Conservation (phyloP, 2,888 invertebrate genomes). For the Plusia festucae region DNA sequence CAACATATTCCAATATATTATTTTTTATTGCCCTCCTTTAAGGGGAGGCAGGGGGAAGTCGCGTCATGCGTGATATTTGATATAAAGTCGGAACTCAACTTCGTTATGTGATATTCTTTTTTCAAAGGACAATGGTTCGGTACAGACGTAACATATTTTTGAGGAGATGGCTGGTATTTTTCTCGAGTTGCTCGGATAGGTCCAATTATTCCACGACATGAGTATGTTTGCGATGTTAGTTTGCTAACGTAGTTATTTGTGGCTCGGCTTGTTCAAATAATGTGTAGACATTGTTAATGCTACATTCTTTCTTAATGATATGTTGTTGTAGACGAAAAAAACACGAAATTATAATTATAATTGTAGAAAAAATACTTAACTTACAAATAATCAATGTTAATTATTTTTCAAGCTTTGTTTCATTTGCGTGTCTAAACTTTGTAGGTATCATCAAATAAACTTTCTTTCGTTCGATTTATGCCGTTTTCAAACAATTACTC, state of each 20-base stretch:
- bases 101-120: conserved; percentile 89
- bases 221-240: conserved; percentile 78
- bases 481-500: too few species aligned
- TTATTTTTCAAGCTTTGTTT: too few species aligned
- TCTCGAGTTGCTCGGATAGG: conserved; percentile 78
- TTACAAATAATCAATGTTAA: too few species aligned
- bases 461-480: too few species aligned
- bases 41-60: conserved; percentile 72
- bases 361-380: neutral
- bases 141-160: conserved; percentile 84
- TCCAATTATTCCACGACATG: conserved; percentile 86
- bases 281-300: conserved; percentile 49
- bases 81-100: conserved; percentile 89
- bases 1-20: conserved; percentile 90
- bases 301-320: conserved; percentile 26
- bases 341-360: conserved; percentile 5
- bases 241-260: conserved; percentile 74
- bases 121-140: conserved; percentile 88
- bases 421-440: too few species aligned
- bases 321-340: neutral
- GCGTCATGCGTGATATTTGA: conserved; percentile 90
- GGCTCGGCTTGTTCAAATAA: conserved; percentile 53
- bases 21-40: conserved; percentile 88
- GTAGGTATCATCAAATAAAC: too few species aligned
- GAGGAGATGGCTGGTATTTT: conserved; percentile 83